Conservation (phyloP, 2,113 vertebrate species). For the Nanger granti region DNA sequence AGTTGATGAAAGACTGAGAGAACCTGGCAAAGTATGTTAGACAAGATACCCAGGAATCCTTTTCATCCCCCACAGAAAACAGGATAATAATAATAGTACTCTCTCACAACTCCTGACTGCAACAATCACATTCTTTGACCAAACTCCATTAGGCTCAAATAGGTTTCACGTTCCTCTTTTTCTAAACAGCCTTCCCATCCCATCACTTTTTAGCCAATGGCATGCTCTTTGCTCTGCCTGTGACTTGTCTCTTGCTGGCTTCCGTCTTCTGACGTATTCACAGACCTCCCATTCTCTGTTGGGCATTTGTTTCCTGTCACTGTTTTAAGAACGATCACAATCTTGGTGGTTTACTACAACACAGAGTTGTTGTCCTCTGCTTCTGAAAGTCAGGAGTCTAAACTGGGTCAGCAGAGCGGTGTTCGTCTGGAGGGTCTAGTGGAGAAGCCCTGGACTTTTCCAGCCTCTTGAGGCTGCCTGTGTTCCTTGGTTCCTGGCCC, state of each 20-base stretch:
- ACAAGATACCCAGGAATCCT: neutral
- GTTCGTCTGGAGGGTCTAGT: neutral
- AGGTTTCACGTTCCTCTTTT: neutral
- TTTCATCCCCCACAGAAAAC: neutral
- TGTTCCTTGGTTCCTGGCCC: accelerated
- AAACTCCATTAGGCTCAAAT: neutral
- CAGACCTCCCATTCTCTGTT: neutral
- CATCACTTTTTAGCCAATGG: neutral
- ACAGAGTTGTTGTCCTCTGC: neutral
- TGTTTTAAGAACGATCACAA: neutral
- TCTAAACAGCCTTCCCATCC: too few relatives aligned
- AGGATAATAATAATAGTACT: neutral
- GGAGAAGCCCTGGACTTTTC: neutral
- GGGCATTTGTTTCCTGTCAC: neutral
- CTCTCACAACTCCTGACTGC: neutral
- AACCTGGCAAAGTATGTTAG: neutral
- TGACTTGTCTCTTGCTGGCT: neutral
- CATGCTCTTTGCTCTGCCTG: neutral
- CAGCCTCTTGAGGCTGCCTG: accelerated
- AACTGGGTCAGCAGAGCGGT: neutral
- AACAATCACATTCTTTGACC: neutral
- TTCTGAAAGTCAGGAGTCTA: neutral
- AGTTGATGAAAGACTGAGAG: neutral
- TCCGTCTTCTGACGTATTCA: neutral
- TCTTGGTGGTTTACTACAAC: neutral